phyloP scores from a whole-genome alignment of 2,888 invertebrate species.

The Frankliniella fusca region DNA sequence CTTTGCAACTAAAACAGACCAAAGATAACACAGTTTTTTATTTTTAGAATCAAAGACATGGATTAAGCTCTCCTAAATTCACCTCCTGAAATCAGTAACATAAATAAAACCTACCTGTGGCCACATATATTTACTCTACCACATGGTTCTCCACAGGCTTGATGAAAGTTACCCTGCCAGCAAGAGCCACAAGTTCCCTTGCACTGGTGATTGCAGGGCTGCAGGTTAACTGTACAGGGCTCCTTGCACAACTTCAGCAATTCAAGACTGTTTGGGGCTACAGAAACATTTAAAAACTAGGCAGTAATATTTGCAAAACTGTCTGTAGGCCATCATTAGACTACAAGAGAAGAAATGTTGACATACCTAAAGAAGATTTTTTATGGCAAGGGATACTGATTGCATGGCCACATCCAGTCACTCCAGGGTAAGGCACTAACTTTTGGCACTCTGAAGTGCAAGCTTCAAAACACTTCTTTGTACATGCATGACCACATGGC shows the following conservation, averaged over 20 bases:
- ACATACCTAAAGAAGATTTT: neutral
- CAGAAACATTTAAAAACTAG: neutral
- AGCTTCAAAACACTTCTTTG: neutral
- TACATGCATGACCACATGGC: neutral
- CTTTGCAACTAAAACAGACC: neutral
- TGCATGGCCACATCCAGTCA: neutral
- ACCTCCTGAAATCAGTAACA: neutral
- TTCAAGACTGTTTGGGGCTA: neutral
- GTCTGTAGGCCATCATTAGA: neutral
- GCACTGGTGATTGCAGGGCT: neutral
- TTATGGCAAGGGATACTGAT: neutral
- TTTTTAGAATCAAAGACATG: neutral
- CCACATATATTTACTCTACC: constrained; percentile 41
- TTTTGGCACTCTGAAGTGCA: neutral
- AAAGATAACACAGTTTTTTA: too few species aligned
- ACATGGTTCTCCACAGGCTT: neutral
- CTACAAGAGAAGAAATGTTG: neutral
- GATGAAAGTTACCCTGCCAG: neutral
- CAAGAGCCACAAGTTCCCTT: neutral
- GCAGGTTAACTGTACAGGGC: neutral
- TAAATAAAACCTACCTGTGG: constrained; percentile 40
- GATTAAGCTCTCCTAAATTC: neutral
- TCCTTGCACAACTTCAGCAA: neutral
- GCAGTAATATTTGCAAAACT: neutral
- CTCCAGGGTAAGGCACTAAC: neutral